Evolutionary conservation across 2,113 vertebrate genomes (phyloP), one percentile per base, ranked within the genome.

Genomic region (Ageneiosus marmoratus): DNA sequence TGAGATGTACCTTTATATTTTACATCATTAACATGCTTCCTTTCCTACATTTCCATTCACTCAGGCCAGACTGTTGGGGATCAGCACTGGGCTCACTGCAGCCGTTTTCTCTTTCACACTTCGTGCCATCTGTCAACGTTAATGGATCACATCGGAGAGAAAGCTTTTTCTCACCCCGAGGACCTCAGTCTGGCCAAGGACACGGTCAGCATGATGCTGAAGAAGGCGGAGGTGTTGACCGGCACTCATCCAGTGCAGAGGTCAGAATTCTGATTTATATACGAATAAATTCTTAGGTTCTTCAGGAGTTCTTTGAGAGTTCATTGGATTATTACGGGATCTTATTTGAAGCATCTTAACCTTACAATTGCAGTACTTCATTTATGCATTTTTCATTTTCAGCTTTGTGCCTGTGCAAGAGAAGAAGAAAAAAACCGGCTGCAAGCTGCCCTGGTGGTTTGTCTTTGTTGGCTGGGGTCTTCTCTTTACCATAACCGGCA

Each of bases 391-490:
- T 73, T 46, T 51, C n/a, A 44, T 72, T 58, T 55, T 77, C 67
- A 93, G 93, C 82, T 89, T 88, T 0, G 82, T 81, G 55, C 83
- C 83, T 0, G 85, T 85, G 24, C 88, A 56, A 46, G 87, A 62
- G 55, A 89, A 89, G 86, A 88, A 87, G 85, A 84, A 2, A 1
- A 67, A 88, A 0, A 24, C 55, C 0, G 60, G 88, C 29, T 93
- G 89, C 82, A 91, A 90, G 86, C 92, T 96, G 58, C 95, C 95
- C 76, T 95, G 94, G 95, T 96, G 95, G 95, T 95, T 90, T 67
- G 91, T 95, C 58, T 94, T 95, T 55, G 29, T 96, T 32, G 95
- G 94, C 37, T 96, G 95, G 95, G 88, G 91, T 86, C 87, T 96
- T 73, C 86, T 96, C 83, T 51, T 95, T 18, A 86, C 90, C 85